A percentile compares a stretch with the other conserved stretches of the same genome.
These are phyloP conservation scores for Zaprionus ornatus DNA, from an alignment of 1,140 invertebrate species.

Conservation along the genomic window DNA sequence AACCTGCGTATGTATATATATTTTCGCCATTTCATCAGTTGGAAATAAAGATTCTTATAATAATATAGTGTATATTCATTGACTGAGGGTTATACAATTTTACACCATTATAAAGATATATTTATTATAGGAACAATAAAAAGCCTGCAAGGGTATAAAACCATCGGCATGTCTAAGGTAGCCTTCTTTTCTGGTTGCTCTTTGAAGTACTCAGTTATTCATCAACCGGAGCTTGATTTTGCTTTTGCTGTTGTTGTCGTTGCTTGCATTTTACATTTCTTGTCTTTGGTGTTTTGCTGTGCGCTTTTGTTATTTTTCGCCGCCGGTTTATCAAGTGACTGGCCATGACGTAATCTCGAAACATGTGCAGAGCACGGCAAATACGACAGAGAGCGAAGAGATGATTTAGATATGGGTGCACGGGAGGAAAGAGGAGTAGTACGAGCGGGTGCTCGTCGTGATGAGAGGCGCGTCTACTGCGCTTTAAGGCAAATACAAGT, in stretches of 20 bases:
- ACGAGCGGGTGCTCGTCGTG: neutral
- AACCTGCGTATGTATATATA: too few species aligned
- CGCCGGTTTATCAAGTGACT: slow-evolving; percentile 65
- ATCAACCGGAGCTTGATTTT: neutral
- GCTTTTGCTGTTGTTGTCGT: slow-evolving; percentile 21
- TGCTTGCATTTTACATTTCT: slow-evolving; percentile 37
- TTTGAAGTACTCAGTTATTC: neutral
- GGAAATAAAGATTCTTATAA: too few species aligned
- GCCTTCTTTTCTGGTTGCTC: neutral
- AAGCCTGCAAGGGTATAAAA: too few species aligned
- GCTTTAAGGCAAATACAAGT: neutral
- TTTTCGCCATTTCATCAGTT: too few species aligned
- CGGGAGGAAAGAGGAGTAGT: slow-evolving; percentile 1
- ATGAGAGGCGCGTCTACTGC: slow-evolving; percentile 38
- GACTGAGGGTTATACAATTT: too few species aligned
- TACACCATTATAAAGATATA: too few species aligned
- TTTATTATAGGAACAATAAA: too few species aligned
- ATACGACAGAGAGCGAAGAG: neutral
- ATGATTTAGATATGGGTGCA: neutral
- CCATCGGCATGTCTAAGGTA: too few species aligned
- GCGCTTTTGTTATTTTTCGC: slow-evolving; percentile 50
- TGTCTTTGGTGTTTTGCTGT: slow-evolving; percentile 43
- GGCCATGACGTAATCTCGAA: slow-evolving; percentile 69
- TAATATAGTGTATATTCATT: too few species aligned
- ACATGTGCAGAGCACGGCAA: slow-evolving; percentile 27